Evolutionary conservation across 37 sponge, comb jelly and placozoan genomes (phyloP).

Genomic region (Eunapius fragilis): DNA sequence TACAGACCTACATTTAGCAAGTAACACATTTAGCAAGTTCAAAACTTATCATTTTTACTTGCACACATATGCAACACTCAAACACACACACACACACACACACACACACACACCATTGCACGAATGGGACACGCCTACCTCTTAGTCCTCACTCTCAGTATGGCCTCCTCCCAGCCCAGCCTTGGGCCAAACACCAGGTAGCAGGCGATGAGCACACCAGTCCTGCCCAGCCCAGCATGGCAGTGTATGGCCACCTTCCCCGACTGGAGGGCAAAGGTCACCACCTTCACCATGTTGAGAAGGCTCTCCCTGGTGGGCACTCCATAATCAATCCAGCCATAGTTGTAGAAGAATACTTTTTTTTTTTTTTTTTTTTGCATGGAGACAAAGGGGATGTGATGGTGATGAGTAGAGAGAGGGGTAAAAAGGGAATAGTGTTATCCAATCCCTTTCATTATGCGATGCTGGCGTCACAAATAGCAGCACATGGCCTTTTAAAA

Average conservation of each 20-base stretch:
- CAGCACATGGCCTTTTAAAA: background rate
- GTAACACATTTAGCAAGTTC: too few species aligned
- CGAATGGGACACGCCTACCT: conserved; percentile 41
- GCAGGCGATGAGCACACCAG: conserved; percentile 97
- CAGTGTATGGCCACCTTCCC: conserved; percentile 93
- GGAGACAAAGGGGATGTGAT: too few species aligned
- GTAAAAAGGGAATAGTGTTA: too few species aligned
- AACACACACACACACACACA: conserved; percentile 6
- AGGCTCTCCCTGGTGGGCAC: conserved; percentile 70
- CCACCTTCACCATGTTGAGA: conserved; percentile 92
- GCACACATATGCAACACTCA: background rate
- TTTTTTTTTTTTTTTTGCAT: too few species aligned
- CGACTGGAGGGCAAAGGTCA: conserved; percentile 79
- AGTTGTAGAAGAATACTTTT: conserved; percentile 86
- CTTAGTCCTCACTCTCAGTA: conserved; percentile 65
- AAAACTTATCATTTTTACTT: too few species aligned
- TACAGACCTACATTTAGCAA: too few species aligned
- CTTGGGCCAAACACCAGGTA: conserved; percentile 82
- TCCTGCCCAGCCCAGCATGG: conserved; percentile 94
- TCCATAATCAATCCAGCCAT: conserved; percentile 85
- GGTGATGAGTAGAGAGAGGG: too few species aligned
- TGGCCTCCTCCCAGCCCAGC: conserved; percentile 69
- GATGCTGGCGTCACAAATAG: too few species aligned
- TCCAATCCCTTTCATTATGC: too few species aligned
- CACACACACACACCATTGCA: background rate